phyloP scores from a whole-genome alignment of 2,797 vertebrate species.

The Melanotaenia parkinsoni region DNA sequence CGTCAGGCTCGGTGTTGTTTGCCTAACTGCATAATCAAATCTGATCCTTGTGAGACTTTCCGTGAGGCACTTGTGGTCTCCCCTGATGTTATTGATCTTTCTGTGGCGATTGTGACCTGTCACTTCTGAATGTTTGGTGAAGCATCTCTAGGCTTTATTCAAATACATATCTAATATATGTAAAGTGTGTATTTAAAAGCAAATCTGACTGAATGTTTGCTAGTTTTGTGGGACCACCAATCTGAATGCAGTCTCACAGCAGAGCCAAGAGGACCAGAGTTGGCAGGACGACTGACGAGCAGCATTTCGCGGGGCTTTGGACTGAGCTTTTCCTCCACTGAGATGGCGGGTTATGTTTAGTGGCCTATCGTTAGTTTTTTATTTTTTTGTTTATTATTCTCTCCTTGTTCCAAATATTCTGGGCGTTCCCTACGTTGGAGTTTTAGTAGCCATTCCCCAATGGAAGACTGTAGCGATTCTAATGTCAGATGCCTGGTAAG shows the following conservation, averaged over 20 bases:
- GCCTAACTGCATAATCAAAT: slow-evolving; percentile 72
- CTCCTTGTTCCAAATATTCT: slow-evolving; percentile 62
- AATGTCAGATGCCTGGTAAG: slow-evolving; percentile 84
- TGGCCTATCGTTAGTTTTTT: slow-evolving; percentile 40
- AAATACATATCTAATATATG: slow-evolving; percentile 59
- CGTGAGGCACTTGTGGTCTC: slow-evolving; percentile 29
- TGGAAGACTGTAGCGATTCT: slow-evolving; percentile 76
- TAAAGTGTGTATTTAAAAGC: slow-evolving; percentile 51
- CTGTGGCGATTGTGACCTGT: slow-evolving; percentile 45
- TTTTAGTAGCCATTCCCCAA: slow-evolving; percentile 59
- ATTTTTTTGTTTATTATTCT: slow-evolving; percentile 52
- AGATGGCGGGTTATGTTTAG: slow-evolving; percentile 40
- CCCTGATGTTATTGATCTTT: slow-evolving; percentile 28
- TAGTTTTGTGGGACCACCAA: slow-evolving; percentile 58
- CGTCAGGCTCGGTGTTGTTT: slow-evolving; percentile 79
- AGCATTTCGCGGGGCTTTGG: slow-evolving; percentile 18
- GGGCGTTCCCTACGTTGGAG: slow-evolving; percentile 47
- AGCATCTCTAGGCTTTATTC: slow-evolving; percentile 42
- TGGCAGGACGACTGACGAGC: slow-evolving; percentile 29
- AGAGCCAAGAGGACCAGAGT: slow-evolving; percentile 46
- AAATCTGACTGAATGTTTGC: slow-evolving; percentile 65
- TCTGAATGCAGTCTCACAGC: slow-evolving; percentile 27
- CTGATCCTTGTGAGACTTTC: slow-evolving; percentile 43
- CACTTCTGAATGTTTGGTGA: slow-evolving; percentile 65
- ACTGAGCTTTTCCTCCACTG: slow-evolving; percentile 22